Conservation (phyloP, 2,797 vertebrate species). For the Siniperca undulata region DNA sequence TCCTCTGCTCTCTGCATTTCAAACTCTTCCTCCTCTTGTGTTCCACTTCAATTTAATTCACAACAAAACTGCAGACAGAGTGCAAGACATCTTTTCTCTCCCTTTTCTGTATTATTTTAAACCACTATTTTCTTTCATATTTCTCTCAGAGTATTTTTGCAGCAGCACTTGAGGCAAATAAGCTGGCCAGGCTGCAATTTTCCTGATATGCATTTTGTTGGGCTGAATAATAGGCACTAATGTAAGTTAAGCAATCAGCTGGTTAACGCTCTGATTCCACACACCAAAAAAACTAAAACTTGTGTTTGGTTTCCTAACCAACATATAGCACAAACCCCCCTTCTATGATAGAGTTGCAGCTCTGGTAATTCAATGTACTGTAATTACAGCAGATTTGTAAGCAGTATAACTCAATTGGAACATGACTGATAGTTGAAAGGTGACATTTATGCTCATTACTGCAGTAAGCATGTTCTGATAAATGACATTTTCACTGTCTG, state of each 20-base stretch:
- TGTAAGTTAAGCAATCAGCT: conserved; percentile 58
- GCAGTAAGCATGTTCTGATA: conserved; percentile 40
- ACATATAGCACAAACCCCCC: not conserved
- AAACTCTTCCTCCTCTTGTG: conserved; percentile 75
- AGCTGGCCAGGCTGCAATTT: conserved; percentile 59
- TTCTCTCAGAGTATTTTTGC: conserved; percentile 61
- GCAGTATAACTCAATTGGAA: conserved; percentile 45
- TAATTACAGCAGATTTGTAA: conserved; percentile 52
- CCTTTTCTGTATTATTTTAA: conserved; percentile 65
- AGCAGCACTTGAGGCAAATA: conserved; percentile 69
- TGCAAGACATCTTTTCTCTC: conserved; percentile 24
- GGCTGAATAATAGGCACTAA: conserved; percentile 63
- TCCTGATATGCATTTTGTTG: conserved; percentile 68
- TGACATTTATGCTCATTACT: conserved; percentile 60
- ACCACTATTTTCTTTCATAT: conserved; percentile 73
- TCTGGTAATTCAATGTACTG: conserved; percentile 38
- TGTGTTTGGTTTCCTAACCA: not conserved
- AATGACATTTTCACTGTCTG: conserved; percentile 48
- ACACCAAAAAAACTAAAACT: conserved; percentile 19
- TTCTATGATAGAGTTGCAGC: conserved; percentile 26
- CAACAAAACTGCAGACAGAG: conserved; percentile 68
- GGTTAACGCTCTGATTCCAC: conserved; percentile 33
- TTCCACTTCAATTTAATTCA: conserved; percentile 78
- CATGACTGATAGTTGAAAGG: conserved; percentile 37
- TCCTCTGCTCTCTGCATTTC: conserved; percentile 68